Conservation (phyloP, 1,140 invertebrate species). For the Semibalanus balanoides region DNA sequence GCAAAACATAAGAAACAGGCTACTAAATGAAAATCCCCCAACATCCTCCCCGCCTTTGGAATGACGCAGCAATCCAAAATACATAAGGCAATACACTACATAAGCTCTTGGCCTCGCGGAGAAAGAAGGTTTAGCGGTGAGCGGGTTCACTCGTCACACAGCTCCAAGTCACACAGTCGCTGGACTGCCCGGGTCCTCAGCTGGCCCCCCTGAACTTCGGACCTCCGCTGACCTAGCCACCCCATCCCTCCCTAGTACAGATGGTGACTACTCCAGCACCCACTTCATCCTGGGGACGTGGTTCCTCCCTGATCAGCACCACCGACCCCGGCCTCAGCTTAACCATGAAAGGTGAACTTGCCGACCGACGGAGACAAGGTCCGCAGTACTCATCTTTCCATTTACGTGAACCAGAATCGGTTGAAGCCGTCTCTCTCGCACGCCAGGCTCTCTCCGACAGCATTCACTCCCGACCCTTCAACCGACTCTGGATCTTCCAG, state of each 20-base stretch:
- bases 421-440: neutral
- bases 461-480: too few relatives aligned
- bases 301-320: neutral
- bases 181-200: neutral
- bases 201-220: neutral
- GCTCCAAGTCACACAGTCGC: neutral
- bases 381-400: neutral
- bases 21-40: too few relatives aligned
- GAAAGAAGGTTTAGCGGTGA: too few relatives aligned
- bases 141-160: neutral
- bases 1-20: too few relatives aligned
- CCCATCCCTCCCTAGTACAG: neutral
- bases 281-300: neutral
- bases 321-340: neutral
- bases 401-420: neutral
- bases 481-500: neutral
- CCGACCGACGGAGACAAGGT: neutral
- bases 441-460: neutral
- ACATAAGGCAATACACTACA: too few relatives aligned
- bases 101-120: too few relatives aligned
- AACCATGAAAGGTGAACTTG: neutral
- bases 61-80: too few relatives aligned
- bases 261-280: neutral
- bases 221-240: neutral
- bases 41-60: too few relatives aligned